phyloP scores from a whole-genome alignment of 2,113 vertebrate species.

The Austrofundulus limnaeus region DNA sequence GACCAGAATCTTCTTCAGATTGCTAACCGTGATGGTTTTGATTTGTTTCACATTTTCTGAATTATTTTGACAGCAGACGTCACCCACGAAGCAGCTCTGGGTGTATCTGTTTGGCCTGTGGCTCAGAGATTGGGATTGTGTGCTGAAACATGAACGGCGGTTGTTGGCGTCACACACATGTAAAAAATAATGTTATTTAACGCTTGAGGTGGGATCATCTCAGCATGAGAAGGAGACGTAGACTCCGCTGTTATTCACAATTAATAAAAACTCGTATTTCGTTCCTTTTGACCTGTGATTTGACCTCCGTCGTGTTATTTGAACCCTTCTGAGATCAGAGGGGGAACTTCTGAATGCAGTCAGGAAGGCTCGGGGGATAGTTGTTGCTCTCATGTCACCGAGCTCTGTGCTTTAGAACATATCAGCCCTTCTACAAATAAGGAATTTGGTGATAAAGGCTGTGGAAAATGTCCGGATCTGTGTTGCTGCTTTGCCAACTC shows the following conservation, averaged over 20 bases:
- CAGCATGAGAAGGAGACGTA: constrained; percentile 43
- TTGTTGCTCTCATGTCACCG: constrained; percentile 40
- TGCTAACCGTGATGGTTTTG: neutral
- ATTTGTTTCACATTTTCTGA: neutral
- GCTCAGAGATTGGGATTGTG: constrained; percentile 10
- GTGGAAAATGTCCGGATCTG: constrained; percentile 22
- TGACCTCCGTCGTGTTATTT: constrained; percentile 40
- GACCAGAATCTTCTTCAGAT: neutral
- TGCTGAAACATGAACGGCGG: neutral
- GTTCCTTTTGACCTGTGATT: constrained; percentile 28
- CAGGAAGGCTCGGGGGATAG: constrained; percentile 37
- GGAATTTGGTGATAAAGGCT: constrained; percentile 34
- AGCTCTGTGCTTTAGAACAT: constrained; percentile 39
- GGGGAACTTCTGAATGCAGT: constrained; percentile 28
- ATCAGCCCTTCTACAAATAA: constrained; percentile 40
- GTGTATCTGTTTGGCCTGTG: neutral
- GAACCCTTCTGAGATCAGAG: constrained; percentile 30
- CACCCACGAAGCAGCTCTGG: constrained; percentile 1
- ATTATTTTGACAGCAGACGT: constrained; percentile 1
- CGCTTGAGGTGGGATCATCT: constrained; percentile 32
- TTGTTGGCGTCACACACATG: neutral
- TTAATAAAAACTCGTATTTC: constrained; percentile 20
- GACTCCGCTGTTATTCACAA: constrained; percentile 55
- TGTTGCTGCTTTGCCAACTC: constrained; percentile 25
- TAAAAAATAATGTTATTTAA: constrained; percentile 2